Evolutionary conservation across 2,888 invertebrate genomes (phyloP), one percentile per base, ranked within the genome.

Genomic region (Phasia obesa): DNA sequence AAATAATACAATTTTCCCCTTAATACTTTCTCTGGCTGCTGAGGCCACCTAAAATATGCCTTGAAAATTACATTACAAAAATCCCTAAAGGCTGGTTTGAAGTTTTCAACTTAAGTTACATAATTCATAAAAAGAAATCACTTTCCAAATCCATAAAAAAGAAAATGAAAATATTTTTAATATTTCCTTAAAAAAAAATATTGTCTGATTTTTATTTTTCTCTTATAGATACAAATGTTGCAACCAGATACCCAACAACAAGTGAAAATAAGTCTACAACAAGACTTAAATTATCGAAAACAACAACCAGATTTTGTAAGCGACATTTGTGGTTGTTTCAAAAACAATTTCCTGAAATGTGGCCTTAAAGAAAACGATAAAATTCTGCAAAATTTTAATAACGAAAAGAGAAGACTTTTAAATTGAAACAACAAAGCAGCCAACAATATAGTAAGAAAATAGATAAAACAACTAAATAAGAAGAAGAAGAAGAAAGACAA

Each of bases 281-380:
- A 89, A 87, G 90, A 89, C 88, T 88, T 89, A 85, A 89, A 89
- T 88, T 90, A 89, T 88, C 86, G 86, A 87, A 88, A 88, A 64
- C 82, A 81, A 31, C 81, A 79, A 65, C 81, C 76, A 80, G 76
- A 80, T 84, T 83, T 83, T 79, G 53, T 60, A 65, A 78, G 65
- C 69, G 78, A 70, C 84, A 73, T 64, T 78, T 73, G 67, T 71
- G 53, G 77, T 74, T 65, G 64, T 81, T 73, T 64, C 19, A 64
- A 53, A 77, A 70, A 64, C 73, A 78, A 78, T 78, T 82, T 74
- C 69, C 74, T 78, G 62, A 76, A 81, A 84, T 76, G 80, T 80
- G 81, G 81, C 84, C 77, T 70, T 80, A 81, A 84, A 73, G 65
- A 75, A 69, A 69, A 70, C 76, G 57, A 79, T 70, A 80, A 76